Evolutionary conservation across 2,797 vertebrate genomes (phyloP).

Genomic region (Siniperca scherzeri): DNA sequence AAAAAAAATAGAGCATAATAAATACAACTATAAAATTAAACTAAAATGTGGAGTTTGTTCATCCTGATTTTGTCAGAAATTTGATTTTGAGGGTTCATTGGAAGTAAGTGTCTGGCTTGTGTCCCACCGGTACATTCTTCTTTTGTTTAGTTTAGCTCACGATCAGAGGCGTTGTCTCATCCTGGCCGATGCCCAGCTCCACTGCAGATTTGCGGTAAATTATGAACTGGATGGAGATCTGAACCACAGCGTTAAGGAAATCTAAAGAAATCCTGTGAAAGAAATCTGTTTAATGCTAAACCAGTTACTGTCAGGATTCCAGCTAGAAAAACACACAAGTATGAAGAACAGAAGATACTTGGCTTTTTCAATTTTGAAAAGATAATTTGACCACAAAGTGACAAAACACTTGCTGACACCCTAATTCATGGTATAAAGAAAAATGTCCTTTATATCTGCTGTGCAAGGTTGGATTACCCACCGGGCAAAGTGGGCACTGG

Average conservation of each 20-base stretch:
- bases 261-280: not conserved
- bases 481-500: not conserved
- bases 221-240: constrained; percentile 95
- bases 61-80: constrained; percentile 16
- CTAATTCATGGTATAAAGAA: not conserved
- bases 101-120: constrained; percentile 2
- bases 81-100: constrained; percentile 26
- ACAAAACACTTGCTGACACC: not conserved
- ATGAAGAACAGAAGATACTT: not conserved
- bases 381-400: not conserved
- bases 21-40: constrained; percentile 57
- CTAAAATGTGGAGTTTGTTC: constrained; percentile 32
- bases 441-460: not conserved
- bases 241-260: constrained; percentile 76
- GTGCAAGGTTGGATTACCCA: not conserved
- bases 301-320: not conserved
- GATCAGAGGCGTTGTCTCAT: constrained; percentile 87
- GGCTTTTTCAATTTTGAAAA: not conserved
- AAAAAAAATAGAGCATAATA: constrained; percentile 47
- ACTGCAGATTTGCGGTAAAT: constrained; percentile 76
- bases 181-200: accelerated
- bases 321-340: not conserved
- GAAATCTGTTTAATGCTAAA: not conserved
- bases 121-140: constrained; percentile 14
- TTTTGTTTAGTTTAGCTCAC: constrained; percentile 44